Conservation (phyloP, 92 coral and sea anemone species). For the Parazoanthus darwini region DNA sequence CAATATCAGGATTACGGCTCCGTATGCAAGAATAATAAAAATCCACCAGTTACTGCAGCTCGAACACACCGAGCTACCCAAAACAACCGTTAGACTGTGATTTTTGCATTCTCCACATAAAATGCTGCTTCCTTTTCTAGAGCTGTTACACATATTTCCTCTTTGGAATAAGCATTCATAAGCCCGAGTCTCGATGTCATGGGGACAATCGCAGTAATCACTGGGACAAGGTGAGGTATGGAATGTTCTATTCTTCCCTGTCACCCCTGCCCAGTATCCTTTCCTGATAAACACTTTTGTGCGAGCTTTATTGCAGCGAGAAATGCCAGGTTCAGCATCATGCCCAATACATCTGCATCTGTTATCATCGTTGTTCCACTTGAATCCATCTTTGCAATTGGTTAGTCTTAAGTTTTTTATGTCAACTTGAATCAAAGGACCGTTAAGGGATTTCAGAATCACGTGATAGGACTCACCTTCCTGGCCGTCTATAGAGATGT, state of each 20-base stretch:
- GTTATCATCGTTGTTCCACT: neutral
- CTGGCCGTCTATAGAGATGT: neutral
- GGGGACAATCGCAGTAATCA: slow-evolving; percentile 6
- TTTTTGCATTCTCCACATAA: slow-evolving; percentile 14
- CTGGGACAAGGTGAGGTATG: slow-evolving; percentile 7
- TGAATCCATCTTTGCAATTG: slow-evolving; percentile 20
- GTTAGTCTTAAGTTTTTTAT: slow-evolving; percentile 3
- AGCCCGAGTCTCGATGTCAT: neutral
- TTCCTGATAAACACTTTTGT: slow-evolving; percentile 15
- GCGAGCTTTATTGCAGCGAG: slow-evolving; percentile 27
- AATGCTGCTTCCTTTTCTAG: neutral
- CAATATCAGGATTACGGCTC: neutral
- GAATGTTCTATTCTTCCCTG: neutral
- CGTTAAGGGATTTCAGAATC: neutral
- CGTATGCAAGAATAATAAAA: neutral
- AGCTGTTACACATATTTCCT: slow-evolving; percentile 19
- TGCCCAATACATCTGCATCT: neutral
- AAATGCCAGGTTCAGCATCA: slow-evolving; percentile 2
- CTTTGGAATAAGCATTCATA: slow-evolving; percentile 42
- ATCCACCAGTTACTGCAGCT: neutral
- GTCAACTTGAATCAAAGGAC: neutral
- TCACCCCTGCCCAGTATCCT: slow-evolving; percentile 32
- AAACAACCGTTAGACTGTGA: neutral
- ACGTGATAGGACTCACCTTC: neutral
- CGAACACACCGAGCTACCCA: slow-evolving; percentile 15